Evolutionary conservation across 2,113 vertebrate genomes (phyloP).

Genomic region (Tympanuchus pallidicinctus): DNA sequence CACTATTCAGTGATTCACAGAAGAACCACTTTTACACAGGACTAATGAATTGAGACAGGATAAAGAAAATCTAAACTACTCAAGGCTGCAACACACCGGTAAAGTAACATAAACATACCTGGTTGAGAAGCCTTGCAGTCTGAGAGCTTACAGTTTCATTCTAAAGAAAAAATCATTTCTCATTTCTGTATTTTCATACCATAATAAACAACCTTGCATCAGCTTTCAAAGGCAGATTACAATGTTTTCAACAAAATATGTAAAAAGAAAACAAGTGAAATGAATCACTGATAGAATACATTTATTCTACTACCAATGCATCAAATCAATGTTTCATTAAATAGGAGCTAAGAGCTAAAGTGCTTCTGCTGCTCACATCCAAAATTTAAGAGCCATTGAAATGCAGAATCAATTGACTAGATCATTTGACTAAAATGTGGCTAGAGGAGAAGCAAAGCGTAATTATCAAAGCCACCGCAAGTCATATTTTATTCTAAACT

Average conservation of each 20-base stretch:
- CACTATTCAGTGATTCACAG: neutral
- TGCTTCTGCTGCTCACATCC: neutral
- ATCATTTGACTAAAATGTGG: neutral
- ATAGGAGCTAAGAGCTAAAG: neutral
- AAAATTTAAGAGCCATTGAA: neutral
- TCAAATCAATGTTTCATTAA: neutral
- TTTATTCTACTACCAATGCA: neutral
- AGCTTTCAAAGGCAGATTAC: neutral
- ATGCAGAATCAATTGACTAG: neutral
- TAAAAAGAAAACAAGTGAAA: neutral
- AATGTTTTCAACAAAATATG: neutral
- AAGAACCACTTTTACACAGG: neutral
- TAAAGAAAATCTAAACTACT: neutral
- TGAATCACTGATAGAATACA: neutral
- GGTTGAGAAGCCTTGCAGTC: neutral
- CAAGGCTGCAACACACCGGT: neutral
- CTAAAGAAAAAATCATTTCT: neutral
- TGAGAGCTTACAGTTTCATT: neutral
- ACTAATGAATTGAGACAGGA: neutral
- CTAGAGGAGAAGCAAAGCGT: neutral
- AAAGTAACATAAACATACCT: neutral
- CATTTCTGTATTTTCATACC: neutral
- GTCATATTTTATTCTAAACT: neutral
- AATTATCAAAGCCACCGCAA: neutral
- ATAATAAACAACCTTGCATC: neutral